phyloP scores from a whole-genome alignment of 2,888 invertebrate genomes.

The Enchytraeus crypticus region DNA sequence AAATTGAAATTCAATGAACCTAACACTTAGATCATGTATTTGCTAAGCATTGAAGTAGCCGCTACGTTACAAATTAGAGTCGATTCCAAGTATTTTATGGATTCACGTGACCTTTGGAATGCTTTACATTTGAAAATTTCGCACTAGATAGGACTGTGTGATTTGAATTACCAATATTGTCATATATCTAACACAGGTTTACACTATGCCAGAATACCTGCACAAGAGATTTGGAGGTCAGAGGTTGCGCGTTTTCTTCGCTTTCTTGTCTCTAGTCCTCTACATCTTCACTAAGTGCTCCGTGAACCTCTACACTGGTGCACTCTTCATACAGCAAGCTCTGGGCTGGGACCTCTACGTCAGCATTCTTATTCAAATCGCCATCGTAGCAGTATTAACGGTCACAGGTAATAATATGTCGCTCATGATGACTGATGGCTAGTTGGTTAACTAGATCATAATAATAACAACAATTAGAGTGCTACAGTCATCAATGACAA shows the following conservation, averaged over 20 bases:
- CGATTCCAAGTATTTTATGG: no score
- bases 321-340: constrained; percentile 52
- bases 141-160: neutral
- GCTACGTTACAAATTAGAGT: no score
- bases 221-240: constrained; percentile 53
- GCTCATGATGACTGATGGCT: neutral
- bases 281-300: constrained; percentile 55
- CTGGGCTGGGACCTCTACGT: constrained; percentile 50
- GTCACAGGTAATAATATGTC: constrained; percentile 52
- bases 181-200: constrained; percentile 11
- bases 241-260: constrained; percentile 52
- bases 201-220: constrained; percentile 54
- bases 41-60: no score
- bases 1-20: no score
- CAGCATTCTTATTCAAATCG: constrained; percentile 48
- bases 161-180: no score
- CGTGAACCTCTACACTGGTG: constrained; percentile 53
- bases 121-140: neutral
- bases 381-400: constrained; percentile 51
- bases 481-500: no score
- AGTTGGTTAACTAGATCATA: neutral
- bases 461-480: neutral
- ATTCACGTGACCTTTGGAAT: neutral
- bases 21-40: no score
- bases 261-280: constrained; percentile 51